These are phyloP conservation scores for Amaurobius ferox DNA, from an alignment of 2,888 invertebrate species.

Conservation along the genomic window DNA sequence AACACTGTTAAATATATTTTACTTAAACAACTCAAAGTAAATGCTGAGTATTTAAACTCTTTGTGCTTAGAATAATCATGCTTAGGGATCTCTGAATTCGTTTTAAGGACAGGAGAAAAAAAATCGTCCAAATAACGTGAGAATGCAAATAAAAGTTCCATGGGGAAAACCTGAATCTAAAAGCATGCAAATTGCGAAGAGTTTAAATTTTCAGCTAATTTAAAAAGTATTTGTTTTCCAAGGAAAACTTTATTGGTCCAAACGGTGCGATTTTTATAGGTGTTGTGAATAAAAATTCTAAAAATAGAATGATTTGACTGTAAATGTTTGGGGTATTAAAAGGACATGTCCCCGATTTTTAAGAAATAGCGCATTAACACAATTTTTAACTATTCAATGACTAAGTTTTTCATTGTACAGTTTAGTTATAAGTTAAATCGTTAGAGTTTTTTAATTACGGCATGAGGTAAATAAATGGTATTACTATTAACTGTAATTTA, in stretches of 20 bases:
- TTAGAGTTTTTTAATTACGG: too few relatives aligned
- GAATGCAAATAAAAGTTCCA: constrained; percentile 2
- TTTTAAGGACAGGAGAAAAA: neutral
- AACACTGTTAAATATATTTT: neutral
- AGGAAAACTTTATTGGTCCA: neutral
- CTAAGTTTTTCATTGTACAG: too few relatives aligned
- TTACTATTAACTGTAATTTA: too few relatives aligned
- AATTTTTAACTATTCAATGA: too few relatives aligned
- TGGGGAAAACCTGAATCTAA: neutral
- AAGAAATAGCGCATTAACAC: too few relatives aligned
- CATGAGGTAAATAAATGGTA: too few relatives aligned
- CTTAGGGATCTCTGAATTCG: neutral
- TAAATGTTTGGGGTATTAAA: too few relatives aligned
- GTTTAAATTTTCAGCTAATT: neutral
- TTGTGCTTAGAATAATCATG: neutral
- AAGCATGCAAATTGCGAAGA: neutral
- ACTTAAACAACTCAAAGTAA: neutral
- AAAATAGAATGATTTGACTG: too few relatives aligned
- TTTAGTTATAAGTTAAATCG: too few relatives aligned
- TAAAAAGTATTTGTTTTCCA: neutral
- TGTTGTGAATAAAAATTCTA: too few relatives aligned
- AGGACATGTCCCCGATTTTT: too few relatives aligned
- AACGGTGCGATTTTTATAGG: too few relatives aligned
- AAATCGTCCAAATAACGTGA: neutral
- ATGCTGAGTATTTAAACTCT: neutral